A percentile compares a stretch with the other conserved stretches of the same genome.
Conservation (phyloP, 2,797 vertebrate species). For the Sylvia borin region DNA sequence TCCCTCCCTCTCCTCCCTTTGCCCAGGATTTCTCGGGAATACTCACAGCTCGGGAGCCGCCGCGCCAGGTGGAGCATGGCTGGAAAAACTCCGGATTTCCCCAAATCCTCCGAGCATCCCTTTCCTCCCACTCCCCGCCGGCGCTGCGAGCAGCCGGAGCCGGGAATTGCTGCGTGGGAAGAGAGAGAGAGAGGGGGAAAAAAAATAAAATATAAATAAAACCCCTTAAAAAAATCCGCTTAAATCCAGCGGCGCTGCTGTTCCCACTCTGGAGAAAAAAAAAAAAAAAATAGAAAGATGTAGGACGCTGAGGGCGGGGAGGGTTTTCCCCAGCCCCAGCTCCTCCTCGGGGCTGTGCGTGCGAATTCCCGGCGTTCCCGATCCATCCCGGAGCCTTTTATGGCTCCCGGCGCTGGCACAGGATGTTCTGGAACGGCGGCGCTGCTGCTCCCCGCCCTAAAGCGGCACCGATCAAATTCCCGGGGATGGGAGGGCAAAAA, state of each 20-base stretch:
- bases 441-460: not conserved
- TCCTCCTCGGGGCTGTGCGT: not conserved
- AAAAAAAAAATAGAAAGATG: not conserved
- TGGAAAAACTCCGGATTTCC: not conserved
- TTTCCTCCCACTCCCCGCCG: not conserved
- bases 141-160: not conserved
- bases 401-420: slow-evolving; percentile 29
- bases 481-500: not conserved
- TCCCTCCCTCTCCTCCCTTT: not conserved
- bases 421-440: not conserved
- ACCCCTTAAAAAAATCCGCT: not conserved
- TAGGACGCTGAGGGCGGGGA: not conserved
- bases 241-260: not conserved
- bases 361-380: not conserved
- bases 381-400: slow-evolving; percentile 51
- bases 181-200: not conserved
- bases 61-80: not conserved
- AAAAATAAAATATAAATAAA: too few relatives aligned
- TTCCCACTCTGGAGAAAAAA: not conserved
- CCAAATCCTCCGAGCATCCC: not conserved
- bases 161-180: not conserved
- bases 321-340: slow-evolving; percentile 48
- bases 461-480: not conserved
- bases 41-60: slow-evolving; percentile 4
- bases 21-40: not conserved